A percentile compares a stretch with the other conserved stretches of the same genome.
Evolutionary conservation across 2,888 invertebrate species (phyloP).

Genomic region (Xanthia togata): DNA sequence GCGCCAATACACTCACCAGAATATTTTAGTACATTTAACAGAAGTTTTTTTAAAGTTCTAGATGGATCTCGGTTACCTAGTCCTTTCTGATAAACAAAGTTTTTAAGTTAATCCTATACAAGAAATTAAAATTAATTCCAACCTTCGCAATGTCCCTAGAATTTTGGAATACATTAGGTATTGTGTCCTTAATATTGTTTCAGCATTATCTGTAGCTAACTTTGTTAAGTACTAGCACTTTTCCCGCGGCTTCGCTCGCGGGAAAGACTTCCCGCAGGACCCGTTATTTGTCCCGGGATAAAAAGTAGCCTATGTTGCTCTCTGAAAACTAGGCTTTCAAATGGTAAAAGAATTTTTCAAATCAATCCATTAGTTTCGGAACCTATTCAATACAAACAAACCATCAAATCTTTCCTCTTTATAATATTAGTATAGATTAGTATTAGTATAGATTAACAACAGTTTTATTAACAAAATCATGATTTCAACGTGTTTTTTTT

Average conservation of each 20-base stretch:
- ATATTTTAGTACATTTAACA: not conserved
- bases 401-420: too few relatives aligned
- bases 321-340: too few relatives aligned
- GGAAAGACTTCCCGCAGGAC: too few relatives aligned
- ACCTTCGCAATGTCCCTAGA: constrained; percentile 15
- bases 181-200: constrained; percentile 2
- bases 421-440: too few relatives aligned
- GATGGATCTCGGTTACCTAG: not conserved
- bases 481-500: not conserved
- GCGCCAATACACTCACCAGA: too few relatives aligned
- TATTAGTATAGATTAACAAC: too few relatives aligned
- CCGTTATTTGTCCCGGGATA: too few relatives aligned
- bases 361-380: too few relatives aligned
- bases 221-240: not conserved
- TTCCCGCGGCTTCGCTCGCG: too few relatives aligned
- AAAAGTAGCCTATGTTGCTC: too few relatives aligned
- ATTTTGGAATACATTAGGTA: constrained; percentile 9
- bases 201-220: not conserved
- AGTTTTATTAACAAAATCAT: not conserved
- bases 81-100: not conserved
- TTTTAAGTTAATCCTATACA: not conserved
- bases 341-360: too few relatives aligned
- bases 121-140: constrained; percentile 16
- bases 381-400: too few relatives aligned
- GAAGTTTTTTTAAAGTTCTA: not conserved